Evolutionary conservation across 2,888 invertebrate genomes (phyloP), one percentile per base, ranked within the genome.

Genomic region (Lithodes maja): DNA sequence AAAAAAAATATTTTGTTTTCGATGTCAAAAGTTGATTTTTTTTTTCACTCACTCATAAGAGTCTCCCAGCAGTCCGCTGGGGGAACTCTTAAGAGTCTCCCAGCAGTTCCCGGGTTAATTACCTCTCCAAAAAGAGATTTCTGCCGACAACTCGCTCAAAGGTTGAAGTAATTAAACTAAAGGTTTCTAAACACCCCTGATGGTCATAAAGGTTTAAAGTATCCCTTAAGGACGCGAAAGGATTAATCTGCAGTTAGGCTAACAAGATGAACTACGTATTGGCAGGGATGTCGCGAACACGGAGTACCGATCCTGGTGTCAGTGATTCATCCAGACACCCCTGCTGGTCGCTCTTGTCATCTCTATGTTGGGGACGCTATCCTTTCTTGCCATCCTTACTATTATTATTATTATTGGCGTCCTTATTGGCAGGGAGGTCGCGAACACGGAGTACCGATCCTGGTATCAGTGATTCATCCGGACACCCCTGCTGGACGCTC

Each of bases 351-450:
- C 92, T 96, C 96, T 89, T 95, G 95, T 69, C 95, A 95, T 90
- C 94, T 97, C 71, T 97, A 95, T 94, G 96, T 97, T 49, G 97
- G 97, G 0, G 97, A 97, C 94, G 97, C 97, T 53, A 97, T 97
- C 92, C 94, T 97, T 61, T 95, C 96, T 61, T 61, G 12, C 12
- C 12, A 61, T 61, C 12, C 5, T 61, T 61, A 61, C 12, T 61
- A 71, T 71, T 71, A 71, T 7, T 71, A 71, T 71, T 7, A 15
- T 71, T 71, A n/a, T 71, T 7, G 5, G 61, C 12, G 61, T 61
- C 61, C n/a, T 50, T 9, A n/a, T 71, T n/a, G 49, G 0, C 69
- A 97, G 97, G 97, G 97, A 86, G 97, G 97, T 0, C 95, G 96
- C 91, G 97, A 97, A 93, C 97, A 97, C 94, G 97, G 97, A 17